Base-by-base conservation (phyloP, 1,140 invertebrate genomes). In the Aleiodes sp. region DNA sequence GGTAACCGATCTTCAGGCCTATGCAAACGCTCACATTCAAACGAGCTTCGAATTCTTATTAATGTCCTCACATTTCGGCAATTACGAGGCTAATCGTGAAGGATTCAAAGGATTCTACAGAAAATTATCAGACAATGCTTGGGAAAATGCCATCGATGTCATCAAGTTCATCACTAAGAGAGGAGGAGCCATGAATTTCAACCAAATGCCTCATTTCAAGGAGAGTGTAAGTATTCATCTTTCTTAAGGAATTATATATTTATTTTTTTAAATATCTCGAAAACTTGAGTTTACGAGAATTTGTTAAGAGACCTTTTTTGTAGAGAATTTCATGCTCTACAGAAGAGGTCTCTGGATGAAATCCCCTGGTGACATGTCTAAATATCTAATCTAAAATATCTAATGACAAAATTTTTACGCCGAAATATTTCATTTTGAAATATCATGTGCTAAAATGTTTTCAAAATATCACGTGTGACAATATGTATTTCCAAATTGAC, bases 41-140 rank as follows among this genome's bases (percentile, higher is more conserved):
- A 85, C 88, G 12, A 94, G 92, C 9, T 93, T 92, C 70, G 89
- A 94, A 65, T 94, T 91, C 72, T 84, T 95, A 12, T 80, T 94
- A 2, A 89, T 94, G 83, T 89, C 93, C 7, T 90, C 91, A 1
- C 90, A 93, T 81, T 95, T 93, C 82, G 91, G 90, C 57, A 94
- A 92, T 75, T 94, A 92, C 79, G 88, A 92, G 76, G 89, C 89
- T 56, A 92, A 94, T 82, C 87, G 94, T 37, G 87, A 88, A 29
- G 94, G 94, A 9, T 95, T 96, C 82, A 88, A 90, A 72, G 91
- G 89, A 76, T 83, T 94, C 9, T 94, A 93, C 83, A 87, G 89
- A 61, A 89, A 91, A 72, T 78, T 94, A 7, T 93, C 93, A 2
- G 93, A 96, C 71, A 80, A 90, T 21, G 85, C 90, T 10, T 96